Evolutionary conservation across 2,888 invertebrate genomes (phyloP).

Genomic region (Amphimallon solstitiale): DNA sequence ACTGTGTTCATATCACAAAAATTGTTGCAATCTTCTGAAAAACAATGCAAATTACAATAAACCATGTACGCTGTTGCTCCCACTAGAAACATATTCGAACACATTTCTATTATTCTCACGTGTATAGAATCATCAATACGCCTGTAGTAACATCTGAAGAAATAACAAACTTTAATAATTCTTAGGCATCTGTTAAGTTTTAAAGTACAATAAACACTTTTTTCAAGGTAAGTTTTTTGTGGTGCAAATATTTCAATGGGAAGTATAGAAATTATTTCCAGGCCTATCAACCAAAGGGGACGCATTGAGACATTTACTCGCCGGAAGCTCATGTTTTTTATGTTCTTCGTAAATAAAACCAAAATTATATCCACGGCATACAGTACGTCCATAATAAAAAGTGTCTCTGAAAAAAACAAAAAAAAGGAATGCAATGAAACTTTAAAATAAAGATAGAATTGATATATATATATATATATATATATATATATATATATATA

Average conservation of each 20-base stretch:
- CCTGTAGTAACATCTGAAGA: constrained; percentile 11
- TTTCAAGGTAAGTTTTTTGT: neutral
- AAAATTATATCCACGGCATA: constrained; percentile 1
- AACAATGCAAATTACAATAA: constrained; percentile 24
- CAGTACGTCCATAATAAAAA: neutral
- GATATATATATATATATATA: too few relatives aligned
- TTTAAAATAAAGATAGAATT: too few relatives aligned
- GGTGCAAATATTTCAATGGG: constrained; percentile 32
- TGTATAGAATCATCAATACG: neutral
- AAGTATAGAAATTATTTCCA: constrained; percentile 40
- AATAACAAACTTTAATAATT: constrained; percentile 13
- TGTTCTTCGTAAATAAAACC: neutral
- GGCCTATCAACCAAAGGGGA: constrained; percentile 19
- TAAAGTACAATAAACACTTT: constrained; percentile 2
- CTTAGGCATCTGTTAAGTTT: constrained; percentile 26
- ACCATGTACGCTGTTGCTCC: neutral
- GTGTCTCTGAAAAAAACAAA: neutral
- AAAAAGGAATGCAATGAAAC: neutral
- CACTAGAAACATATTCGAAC: neutral
- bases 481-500: too few relatives aligned
- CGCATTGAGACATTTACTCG: constrained; percentile 12
- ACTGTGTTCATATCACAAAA: neutral
- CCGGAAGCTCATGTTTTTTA: neutral
- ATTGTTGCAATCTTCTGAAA: neutral
- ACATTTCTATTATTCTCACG: constrained; percentile 25